Evolutionary conservation across 2,113 vertebrate species (phyloP).

Genomic region (Grammomys surdaster): DNA sequence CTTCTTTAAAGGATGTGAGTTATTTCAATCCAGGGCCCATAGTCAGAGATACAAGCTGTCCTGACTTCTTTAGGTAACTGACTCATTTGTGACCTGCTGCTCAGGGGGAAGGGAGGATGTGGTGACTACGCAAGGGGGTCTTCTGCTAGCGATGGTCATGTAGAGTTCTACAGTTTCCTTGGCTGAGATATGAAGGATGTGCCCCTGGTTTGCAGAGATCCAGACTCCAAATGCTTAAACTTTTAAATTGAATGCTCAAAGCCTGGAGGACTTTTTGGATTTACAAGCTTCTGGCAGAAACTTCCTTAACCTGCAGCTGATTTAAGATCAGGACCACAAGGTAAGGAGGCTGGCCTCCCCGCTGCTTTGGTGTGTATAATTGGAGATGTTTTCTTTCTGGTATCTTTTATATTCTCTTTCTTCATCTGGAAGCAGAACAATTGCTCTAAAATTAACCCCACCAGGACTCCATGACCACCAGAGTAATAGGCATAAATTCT

Average conservation of each 20-base stretch:
- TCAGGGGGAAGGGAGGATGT: not conserved
- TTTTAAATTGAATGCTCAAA: not conserved
- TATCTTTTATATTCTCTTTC: conserved; percentile 58
- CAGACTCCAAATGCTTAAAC: not conserved
- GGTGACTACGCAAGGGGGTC: not conserved
- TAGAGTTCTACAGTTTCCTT: not conserved
- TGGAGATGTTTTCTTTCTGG: not conserved
- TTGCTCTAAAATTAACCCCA: conserved; percentile 78
- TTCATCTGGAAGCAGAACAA: conserved; percentile 76
- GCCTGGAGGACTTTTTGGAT: not conserved
- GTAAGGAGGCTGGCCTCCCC: not conserved
- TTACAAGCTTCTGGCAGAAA: not conserved
- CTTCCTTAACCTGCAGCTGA: not conserved
- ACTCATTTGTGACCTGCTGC: not conserved
- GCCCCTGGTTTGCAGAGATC: not conserved
- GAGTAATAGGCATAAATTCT: conserved; percentile 81
- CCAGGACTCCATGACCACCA: conserved; percentile 70
- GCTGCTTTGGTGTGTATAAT: not conserved
- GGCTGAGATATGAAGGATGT: not conserved
- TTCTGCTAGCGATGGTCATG: not conserved
- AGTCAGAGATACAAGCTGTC: not conserved
- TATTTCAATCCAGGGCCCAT: conserved; percentile 53
- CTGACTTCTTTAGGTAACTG: conserved; percentile 46
- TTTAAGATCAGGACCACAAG: not conserved
- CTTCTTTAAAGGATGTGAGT: conserved; percentile 55